Evolutionary conservation across 2,888 invertebrate species (phyloP).

Genomic region (Temnothorax rugatulus): DNA sequence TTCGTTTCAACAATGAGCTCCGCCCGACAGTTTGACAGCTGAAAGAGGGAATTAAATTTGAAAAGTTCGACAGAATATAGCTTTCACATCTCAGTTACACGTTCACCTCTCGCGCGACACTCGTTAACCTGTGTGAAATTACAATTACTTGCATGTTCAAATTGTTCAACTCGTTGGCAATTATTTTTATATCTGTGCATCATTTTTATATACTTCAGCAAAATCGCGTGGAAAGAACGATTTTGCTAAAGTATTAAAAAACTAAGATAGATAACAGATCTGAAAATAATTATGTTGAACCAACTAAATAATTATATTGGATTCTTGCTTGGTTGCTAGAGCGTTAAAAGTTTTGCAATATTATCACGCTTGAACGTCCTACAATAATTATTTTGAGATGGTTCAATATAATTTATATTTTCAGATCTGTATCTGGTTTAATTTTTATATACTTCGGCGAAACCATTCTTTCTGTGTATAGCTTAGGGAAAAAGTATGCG

Average conservation of each 20-base stretch:
- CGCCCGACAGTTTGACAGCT: background rate
- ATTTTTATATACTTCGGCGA: background rate
- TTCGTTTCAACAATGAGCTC: background rate
- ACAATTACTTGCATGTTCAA: background rate
- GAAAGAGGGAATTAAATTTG: background rate
- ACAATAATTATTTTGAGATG: background rate
- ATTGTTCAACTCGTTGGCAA: background rate
- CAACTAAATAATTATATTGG: background rate
- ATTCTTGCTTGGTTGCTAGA: background rate
- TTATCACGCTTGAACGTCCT: background rate
- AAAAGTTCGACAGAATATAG: background rate
- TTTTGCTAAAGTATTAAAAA: background rate
- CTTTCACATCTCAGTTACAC: background rate
- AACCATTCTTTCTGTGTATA: background rate
- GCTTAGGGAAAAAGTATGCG: slow-evolving; percentile 15
- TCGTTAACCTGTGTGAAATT: background rate
- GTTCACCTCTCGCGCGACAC: background rate
- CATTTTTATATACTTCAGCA: background rate
- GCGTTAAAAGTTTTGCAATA: background rate
- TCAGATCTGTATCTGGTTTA: background rate
- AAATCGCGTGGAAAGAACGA: background rate
- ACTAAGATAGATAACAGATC: background rate
- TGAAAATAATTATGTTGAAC: background rate
- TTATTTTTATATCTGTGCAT: background rate
- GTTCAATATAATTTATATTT: background rate